phyloP scores from a whole-genome alignment of 2,797 vertebrate genomes.

The Micrastur ruficollis region DNA sequence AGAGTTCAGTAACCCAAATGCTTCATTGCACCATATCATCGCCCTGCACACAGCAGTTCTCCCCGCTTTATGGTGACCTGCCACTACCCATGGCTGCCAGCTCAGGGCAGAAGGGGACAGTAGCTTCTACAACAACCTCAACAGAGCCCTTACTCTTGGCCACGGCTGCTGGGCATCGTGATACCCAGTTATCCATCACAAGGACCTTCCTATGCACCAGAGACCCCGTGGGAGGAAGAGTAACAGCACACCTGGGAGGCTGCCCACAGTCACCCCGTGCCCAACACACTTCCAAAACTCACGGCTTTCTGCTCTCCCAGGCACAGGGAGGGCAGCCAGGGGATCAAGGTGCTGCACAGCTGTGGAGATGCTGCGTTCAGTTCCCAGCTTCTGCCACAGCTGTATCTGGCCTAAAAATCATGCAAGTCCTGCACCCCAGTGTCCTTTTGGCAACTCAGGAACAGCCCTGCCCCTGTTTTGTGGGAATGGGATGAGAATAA shows the following conservation, averaged over 20 bases:
- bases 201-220: too few relatives aligned
- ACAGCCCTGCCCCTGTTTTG: fast-evolving
- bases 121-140: not conserved
- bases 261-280: too few relatives aligned
- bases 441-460: not conserved
- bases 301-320: fast-evolving
- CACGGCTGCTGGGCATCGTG: not conserved
- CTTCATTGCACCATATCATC: too few relatives aligned
- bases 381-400: not conserved
- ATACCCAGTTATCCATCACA: not conserved
- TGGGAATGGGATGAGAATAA: not conserved
- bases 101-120: not conserved
- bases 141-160: not conserved
- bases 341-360: not conserved
- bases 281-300: not conserved
- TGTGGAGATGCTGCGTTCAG: not conserved
- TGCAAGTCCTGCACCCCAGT: not conserved
- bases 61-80: not conserved
- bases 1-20: not conserved
- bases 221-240: not conserved
- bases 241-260: not conserved
- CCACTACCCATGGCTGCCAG: not conserved
- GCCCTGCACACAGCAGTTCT: not conserved
- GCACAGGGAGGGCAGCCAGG: not conserved
- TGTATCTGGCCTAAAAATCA: not conserved